These are phyloP conservation scores for Boloria euphrosyne DNA, from an alignment of 2,888 invertebrate species.

Conservation along the genomic window DNA sequence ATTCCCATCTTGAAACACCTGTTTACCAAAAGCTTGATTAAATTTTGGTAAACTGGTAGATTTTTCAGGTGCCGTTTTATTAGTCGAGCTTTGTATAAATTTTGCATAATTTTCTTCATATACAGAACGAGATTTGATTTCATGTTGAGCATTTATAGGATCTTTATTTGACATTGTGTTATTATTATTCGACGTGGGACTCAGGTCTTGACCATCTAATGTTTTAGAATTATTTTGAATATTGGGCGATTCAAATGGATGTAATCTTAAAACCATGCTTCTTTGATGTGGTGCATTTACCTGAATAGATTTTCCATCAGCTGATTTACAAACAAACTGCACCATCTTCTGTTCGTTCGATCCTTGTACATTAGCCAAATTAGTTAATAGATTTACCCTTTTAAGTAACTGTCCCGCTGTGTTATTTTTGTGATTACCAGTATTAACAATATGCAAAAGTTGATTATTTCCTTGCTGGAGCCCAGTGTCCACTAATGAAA, in stretches of 20 bases:
- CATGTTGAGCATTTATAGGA: slow-evolving; percentile 54
- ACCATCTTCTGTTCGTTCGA: slow-evolving; percentile 80
- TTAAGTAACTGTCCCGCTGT: slow-evolving; percentile 70
- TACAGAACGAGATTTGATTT: slow-evolving; percentile 77
- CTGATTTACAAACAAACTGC: slow-evolving; percentile 85
- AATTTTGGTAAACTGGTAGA: slow-evolving; percentile 86
- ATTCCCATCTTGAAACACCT: slow-evolving; percentile 81
- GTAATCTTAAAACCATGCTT: slow-evolving; percentile 76
- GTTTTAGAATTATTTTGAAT: slow-evolving; percentile 52
- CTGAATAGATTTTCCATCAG: slow-evolving; percentile 82
- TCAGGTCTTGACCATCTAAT: slow-evolving; percentile 58
- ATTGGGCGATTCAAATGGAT: slow-evolving; percentile 68
- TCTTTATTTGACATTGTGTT: slow-evolving; percentile 52
- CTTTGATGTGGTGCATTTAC: slow-evolving; percentile 79
- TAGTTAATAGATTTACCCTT: slow-evolving; percentile 76
- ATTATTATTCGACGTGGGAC: slow-evolving; percentile 47
- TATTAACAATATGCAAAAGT: slow-evolving; percentile 76
- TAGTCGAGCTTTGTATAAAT: slow-evolving; percentile 75
- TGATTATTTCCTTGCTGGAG: slow-evolving; percentile 75
- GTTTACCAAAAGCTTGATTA: slow-evolving; percentile 90
- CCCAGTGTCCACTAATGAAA: slow-evolving; percentile 72
- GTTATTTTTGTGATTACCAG: slow-evolving; percentile 66
- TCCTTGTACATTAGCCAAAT: slow-evolving; percentile 73
- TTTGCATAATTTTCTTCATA: slow-evolving; percentile 82
- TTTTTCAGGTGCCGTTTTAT: slow-evolving; percentile 64